Percentiles rank a stretch among this genome's conserved stretches.
Evolutionary conservation across 2,888 invertebrate species (phyloP).

Genomic region (Brachyptera putata): DNA sequence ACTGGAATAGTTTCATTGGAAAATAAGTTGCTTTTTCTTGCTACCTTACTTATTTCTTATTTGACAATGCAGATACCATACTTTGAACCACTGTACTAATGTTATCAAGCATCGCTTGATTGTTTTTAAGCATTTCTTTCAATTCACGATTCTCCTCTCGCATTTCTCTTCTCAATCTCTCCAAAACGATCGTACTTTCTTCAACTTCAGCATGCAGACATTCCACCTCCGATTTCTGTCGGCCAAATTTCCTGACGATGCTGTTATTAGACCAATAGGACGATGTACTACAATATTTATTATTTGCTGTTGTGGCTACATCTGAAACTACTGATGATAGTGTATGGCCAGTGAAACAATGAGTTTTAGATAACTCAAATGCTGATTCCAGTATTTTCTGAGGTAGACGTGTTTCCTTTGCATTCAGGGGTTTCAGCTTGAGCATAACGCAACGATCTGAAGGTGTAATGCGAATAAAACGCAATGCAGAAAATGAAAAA

Average conservation of each 20-base stretch:
- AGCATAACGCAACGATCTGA: conserved; percentile 76
- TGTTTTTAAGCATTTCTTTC: conserved; percentile 43
- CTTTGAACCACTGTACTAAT: too few species aligned
- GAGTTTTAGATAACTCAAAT: conserved; percentile 72
- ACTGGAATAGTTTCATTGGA: too few species aligned
- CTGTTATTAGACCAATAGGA: not conserved
- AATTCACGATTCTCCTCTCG: too few species aligned
- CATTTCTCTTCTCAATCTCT: conserved; percentile 59
- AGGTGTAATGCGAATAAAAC: too few species aligned
- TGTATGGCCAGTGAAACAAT: not conserved
- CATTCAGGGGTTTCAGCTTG: conserved; percentile 78
- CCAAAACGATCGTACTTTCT: not conserved
- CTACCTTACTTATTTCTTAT: too few species aligned
- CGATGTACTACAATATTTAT: not conserved
- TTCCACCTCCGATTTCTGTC: not conserved
- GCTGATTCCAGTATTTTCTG: conserved; percentile 75
- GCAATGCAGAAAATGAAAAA: conserved; percentile 70
- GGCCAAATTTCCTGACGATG: not conserved
- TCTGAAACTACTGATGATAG: not conserved
- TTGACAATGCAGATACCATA: too few species aligned
- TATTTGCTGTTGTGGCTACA: not conserved
- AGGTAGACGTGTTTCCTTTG: conserved; percentile 74
- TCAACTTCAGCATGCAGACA: conserved; percentile 7
- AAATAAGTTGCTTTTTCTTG: too few species aligned
- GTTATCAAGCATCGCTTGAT: not conserved